These are phyloP conservation scores for Loripinus fragilis DNA, from an alignment of 2,888 invertebrate genomes.

Conservation along the genomic window DNA sequence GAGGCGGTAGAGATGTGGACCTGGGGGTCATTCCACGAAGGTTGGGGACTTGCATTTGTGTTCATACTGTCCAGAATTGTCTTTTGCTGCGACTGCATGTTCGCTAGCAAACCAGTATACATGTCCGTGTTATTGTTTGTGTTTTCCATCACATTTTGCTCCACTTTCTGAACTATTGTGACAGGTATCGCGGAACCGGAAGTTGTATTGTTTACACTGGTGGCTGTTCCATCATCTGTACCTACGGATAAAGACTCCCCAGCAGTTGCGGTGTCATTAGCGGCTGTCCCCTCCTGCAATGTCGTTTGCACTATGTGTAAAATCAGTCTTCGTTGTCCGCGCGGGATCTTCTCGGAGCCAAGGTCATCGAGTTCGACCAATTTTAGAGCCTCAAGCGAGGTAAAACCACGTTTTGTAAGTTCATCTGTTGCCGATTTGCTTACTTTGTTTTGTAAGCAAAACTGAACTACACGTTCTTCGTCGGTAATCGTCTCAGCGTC, in stretches of 20 bases:
- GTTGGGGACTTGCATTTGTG: neutral
- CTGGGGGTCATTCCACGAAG: neutral
- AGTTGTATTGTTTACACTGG: neutral
- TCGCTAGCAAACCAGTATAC: neutral
- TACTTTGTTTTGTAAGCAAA: neutral
- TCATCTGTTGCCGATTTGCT: neutral
- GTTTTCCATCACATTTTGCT: neutral
- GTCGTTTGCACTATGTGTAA: neutral
- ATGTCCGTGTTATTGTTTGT: neutral
- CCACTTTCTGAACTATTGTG: neutral
- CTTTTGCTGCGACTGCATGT: neutral
- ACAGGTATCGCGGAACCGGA: neutral
- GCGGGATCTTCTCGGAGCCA: neutral
- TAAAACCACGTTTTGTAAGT: neutral
- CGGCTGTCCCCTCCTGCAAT: neutral
- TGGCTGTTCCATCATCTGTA: neutral
- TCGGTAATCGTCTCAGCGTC: neutral
- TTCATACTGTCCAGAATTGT: neutral
- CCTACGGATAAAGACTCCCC: too few species aligned
- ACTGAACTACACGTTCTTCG: neutral
- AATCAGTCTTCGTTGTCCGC: neutral
- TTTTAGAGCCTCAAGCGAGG: neutral
- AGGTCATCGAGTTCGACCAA: neutral
- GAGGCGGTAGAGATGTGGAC: neutral
- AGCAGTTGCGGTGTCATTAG: neutral